Base-by-base conservation (phyloP, 2,113 vertebrate genomes). In the Potamarius usumacintae region DNA sequence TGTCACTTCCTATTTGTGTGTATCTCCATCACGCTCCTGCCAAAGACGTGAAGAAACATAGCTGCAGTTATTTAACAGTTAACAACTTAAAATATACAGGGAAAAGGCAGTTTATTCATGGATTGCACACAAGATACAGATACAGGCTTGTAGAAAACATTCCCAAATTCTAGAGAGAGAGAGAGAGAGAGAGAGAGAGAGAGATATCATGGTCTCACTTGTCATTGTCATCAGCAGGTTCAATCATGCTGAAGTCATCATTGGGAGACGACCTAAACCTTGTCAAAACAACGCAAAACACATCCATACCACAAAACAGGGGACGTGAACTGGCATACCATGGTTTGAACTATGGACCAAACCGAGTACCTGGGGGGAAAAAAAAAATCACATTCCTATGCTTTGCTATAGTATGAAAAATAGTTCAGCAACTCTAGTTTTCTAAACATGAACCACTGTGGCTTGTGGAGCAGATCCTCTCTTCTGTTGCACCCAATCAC, bases 1-100 rank as follows among this genome's bases (percentile, higher is more conserved):
- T 20, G 60, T 90, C 92, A 91, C 84, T 82, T 76, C 80, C 71
- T 87, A 60, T 71, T 77, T 15, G 20, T 77, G 30, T 57, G 63
- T 30, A 88, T 72, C 82, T 81, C 86, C 90, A 74, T 74, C 87
- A 79, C 14, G 57, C 22, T 62, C 83, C 58, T 85, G 84, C 34
- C 86, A 85, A 71, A 65, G 55, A 83, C 69, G 82, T 42, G 30
- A 42, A 48, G 79, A 42, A 82, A 82, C 30, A 42, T 18, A 42
- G 60, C 17, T 81, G 55, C 30, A 20, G 18, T 42, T 62, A 82
- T 82, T 60, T 82, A 6, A 6, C 17, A 60, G 79, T 42, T 55
- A 80, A 34, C 55, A 80, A 20, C 57, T 2, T 22, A 18, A 57
- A 6, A 62, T 57, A 25, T 10, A 57, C 55, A 22, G 57, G 57